Conservation (phyloP, 2,113 vertebrate genomes). For the Alethe diademata region DNA sequence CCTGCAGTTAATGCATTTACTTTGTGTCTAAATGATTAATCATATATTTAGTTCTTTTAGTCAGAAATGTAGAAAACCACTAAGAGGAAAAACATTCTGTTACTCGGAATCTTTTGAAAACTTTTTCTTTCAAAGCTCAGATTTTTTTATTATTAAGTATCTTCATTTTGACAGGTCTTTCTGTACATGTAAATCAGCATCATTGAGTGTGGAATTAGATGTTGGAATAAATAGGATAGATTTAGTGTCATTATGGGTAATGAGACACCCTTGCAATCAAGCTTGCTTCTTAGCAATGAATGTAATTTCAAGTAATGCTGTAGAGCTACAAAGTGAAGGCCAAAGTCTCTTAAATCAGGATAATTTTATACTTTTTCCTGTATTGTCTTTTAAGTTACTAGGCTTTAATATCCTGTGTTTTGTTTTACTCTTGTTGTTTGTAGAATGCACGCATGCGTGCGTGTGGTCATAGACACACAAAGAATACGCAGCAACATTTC, state of each 20-base stretch:
- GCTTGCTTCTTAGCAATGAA: constrained; percentile 41
- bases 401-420: not conserved
- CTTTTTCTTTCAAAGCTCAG: not conserved
- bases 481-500: not conserved
- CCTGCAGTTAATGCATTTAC: not conserved
- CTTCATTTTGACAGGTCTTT: constrained; percentile 17
- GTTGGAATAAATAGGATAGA: constrained; percentile 47
- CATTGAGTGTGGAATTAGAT: constrained; percentile 38
- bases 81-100: not conserved
- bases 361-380: not conserved
- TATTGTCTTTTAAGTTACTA: not conserved
- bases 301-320: constrained; percentile 3
- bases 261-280: constrained; percentile 52
- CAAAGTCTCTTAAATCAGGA: not conserved
- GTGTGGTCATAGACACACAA: not conserved
- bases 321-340: not conserved
- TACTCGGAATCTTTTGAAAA: not conserved
- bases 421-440: not conserved
- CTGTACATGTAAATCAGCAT: not conserved
- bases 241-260: constrained; percentile 55
- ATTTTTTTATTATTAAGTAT: not conserved
- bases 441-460: fast-evolving
- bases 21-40: constrained; percentile 12
- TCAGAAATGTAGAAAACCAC: not conserved
- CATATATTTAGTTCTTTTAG: not conserved